phyloP scores from a whole-genome alignment of 2,797 vertebrate genomes.

The Chiroxiphia lanceolata region DNA sequence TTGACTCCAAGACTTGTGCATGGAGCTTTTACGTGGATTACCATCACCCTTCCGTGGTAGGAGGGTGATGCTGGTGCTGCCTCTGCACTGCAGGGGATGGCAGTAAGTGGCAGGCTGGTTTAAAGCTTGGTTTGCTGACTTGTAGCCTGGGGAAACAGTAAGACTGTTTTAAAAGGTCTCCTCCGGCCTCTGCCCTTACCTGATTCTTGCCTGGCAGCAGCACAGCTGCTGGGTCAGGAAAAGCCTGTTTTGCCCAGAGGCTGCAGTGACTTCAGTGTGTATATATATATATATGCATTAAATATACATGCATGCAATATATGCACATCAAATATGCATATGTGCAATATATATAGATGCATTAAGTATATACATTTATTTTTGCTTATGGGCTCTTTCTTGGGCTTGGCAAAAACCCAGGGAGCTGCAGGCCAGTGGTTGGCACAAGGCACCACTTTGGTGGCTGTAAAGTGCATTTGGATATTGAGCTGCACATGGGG shows the following conservation, averaged over 20 bases:
- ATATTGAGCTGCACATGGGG: accelerated
- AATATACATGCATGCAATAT: not conserved
- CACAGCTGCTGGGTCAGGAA: not conserved
- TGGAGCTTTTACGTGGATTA: accelerated
- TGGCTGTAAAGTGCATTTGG: not conserved
- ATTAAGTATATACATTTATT: not conserved
- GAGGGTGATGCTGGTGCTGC: not conserved
- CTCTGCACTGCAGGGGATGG: not conserved
- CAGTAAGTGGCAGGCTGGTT: not conserved
- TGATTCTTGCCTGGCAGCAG: not conserved
- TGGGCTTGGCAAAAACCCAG: not conserved
- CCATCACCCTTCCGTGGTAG: accelerated
- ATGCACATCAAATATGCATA: constrained; percentile 21
- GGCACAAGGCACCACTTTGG: accelerated
- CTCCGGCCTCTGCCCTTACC: not conserved
- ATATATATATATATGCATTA: not conserved
- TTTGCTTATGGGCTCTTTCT: not conserved
- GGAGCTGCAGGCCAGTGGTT: not conserved
- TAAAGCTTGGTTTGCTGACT: not conserved
- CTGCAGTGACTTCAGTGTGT: not conserved
- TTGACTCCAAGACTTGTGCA: accelerated
- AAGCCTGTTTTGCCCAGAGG: not conserved
- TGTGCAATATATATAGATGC: not conserved
- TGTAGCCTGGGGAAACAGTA: not conserved
- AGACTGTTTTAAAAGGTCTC: not conserved